Conservation (phyloP, 1,140 invertebrate genomes). For the Ips nitidus region DNA sequence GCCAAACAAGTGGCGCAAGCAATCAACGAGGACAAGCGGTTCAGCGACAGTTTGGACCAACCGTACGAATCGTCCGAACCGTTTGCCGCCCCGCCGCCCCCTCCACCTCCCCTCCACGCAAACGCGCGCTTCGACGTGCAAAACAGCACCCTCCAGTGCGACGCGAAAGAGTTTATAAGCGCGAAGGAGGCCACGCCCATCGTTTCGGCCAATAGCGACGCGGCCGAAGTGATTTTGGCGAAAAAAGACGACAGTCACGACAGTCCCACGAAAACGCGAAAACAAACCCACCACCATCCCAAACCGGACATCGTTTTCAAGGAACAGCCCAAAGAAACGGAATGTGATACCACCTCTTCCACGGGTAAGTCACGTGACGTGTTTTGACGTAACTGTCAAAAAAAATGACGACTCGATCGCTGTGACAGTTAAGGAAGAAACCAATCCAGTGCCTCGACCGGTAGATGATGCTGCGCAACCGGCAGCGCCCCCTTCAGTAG, state of each 20-base stretch:
- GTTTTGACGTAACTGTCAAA: background rate
- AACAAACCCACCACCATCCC: constrained; percentile 37
- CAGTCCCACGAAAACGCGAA: constrained; percentile 47
- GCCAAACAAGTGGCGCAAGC: constrained; percentile 47
- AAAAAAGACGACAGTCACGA: constrained; percentile 47
- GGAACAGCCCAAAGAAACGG: constrained; percentile 17
- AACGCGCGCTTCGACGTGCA: constrained; percentile 31
- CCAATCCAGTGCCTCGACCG: constrained; percentile 4
- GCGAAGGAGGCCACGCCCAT: constrained; percentile 48
- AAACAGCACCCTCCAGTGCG: constrained; percentile 39
- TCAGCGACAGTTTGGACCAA: background rate
- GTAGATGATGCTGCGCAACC: background rate
- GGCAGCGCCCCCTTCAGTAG: background rate
- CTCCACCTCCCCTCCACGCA: background rate
- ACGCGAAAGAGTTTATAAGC: constrained; percentile 49
- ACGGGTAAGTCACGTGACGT: constrained; percentile 11
- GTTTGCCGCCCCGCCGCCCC: constrained; percentile 1
- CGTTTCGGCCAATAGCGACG: constrained; percentile 49
- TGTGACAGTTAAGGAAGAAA: constrained; percentile 20
- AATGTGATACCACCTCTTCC: constrained; percentile 22
- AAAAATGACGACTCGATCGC: background rate
- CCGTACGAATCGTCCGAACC: background rate
- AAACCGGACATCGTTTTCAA: constrained; percentile 12
- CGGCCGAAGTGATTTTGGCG: constrained; percentile 47
- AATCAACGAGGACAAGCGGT: constrained; percentile 37